Percentiles rank a stretch among this genome's conserved stretches.
Conservation (phyloP, 2,113 vertebrate species). For the Melanerpes formicivorus region DNA sequence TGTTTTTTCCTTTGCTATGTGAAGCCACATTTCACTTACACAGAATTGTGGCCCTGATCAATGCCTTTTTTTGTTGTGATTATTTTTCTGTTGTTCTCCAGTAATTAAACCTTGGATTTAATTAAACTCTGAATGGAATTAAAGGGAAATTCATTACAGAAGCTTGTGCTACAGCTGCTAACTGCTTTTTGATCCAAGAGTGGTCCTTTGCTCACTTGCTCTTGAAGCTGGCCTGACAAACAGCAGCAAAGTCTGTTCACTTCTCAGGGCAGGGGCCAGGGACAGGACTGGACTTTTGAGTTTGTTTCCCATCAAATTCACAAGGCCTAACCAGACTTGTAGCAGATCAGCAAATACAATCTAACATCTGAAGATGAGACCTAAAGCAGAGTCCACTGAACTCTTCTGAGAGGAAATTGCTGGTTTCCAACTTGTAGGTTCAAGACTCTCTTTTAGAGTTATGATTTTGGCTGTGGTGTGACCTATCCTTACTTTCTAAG, state of each 20-base stretch:
- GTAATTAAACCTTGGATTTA: slow-evolving; percentile 36
- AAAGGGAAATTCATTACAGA: background rate
- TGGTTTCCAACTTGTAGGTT: background rate
- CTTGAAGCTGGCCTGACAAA: background rate
- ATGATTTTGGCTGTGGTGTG: background rate
- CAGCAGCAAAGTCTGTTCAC: background rate
- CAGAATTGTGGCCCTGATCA: background rate
- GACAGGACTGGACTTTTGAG: background rate
- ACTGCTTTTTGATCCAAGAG: background rate
- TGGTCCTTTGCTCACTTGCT: background rate
- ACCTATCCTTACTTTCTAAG: background rate
- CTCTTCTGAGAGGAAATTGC: background rate
- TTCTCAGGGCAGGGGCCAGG: background rate
- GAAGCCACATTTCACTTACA: background rate
- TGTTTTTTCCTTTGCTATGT: background rate
- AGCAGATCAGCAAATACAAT: background rate
- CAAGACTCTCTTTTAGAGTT: background rate
- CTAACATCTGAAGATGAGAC: background rate
- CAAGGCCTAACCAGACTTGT: background rate
- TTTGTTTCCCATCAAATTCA: background rate
- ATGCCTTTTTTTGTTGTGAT: background rate
- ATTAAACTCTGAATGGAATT: background rate
- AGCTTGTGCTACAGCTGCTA: background rate
- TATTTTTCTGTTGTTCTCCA: too few species aligned
- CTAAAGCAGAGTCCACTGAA: background rate